Evolutionary conservation across 2,888 invertebrate species (phyloP), one percentile per base, ranked within the genome.

Genomic region (Timema podura): DNA sequence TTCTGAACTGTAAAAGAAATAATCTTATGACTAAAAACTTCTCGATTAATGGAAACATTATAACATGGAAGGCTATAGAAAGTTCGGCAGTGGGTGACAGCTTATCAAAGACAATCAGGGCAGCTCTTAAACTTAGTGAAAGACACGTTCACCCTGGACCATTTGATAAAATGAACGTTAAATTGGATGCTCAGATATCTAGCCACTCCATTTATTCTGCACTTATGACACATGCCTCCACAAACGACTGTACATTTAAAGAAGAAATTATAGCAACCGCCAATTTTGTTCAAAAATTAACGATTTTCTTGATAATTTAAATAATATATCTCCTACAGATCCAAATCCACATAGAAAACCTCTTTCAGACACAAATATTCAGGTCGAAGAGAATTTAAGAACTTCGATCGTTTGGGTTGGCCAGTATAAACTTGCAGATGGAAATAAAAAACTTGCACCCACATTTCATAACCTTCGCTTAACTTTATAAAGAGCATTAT

Each of bases 141-240:
- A 49, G 67, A n/a, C 76, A 76, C 57, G 57, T 77, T 7, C 61
- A 71, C 64, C 76, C 75, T 9, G 72, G 73, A 48, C 65, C 70
- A n/a, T 76, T 76, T 71, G 72, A 75, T 65, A 73, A 73, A 67
- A 76, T 77, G 75, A 74, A 70, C 61, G 75, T 76, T 30, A 71
- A 69, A 30, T 71, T 74, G 44, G 76, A 76, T 8, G 70, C 75
- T 0, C 76, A 77, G 73, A 67, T 76, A 66, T 76, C 76, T 48
- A 76, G 76, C 71, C 74, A 74, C 30, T 71, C 76, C 1, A 73
- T 76, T 8, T 66, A 72, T 11, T 68, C 74, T 44, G 76, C 61
- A 11, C 61, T 61, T 30, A 61, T 16, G 61, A 30, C 61, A 61
- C 13, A 61, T 30, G 7, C 61, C 1, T 44, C 61, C 13, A 45